Evolutionary conservation across 92 coral and sea anemone species (phyloP).

Genomic region (Zoanthus gigantus): DNA sequence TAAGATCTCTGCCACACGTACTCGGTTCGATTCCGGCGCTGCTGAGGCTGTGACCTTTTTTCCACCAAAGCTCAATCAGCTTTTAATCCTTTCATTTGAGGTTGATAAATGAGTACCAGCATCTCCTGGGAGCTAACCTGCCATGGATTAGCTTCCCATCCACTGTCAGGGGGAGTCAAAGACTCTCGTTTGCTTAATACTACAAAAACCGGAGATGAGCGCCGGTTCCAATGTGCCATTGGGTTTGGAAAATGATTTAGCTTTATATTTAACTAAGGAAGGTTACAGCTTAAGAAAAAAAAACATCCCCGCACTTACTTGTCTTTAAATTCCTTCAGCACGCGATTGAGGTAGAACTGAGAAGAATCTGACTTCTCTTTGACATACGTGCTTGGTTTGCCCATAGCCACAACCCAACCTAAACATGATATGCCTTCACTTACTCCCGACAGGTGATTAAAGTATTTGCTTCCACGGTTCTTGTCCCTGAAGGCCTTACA

Average conservation of each 20-base stretch:
- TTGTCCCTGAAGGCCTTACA: slow-evolving; percentile 62
- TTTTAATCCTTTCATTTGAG: too few relatives aligned
- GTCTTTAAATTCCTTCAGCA: slow-evolving; percentile 73
- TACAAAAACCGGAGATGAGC: too few relatives aligned
- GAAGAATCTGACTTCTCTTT: slow-evolving; percentile 76
- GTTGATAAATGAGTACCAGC: too few relatives aligned
- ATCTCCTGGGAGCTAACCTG: too few relatives aligned
- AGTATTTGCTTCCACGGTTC: slow-evolving; percentile 63
- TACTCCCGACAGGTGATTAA: slow-evolving; percentile 78
- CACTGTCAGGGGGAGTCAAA: too few relatives aligned
- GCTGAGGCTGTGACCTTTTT: too few relatives aligned
- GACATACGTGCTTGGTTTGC: slow-evolving; percentile 69
- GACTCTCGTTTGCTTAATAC: too few relatives aligned
- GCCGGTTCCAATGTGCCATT: neutral
- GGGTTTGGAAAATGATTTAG: neutral
- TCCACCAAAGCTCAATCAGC: too few relatives aligned
- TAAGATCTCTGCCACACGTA: too few relatives aligned
- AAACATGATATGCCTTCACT: slow-evolving; percentile 75
- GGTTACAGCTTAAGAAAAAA: neutral
- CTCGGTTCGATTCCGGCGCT: too few relatives aligned
- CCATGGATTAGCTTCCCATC: too few relatives aligned
- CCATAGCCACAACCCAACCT: slow-evolving; percentile 80
- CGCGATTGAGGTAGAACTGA: slow-evolving; percentile 79
- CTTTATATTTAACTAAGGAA: too few relatives aligned
- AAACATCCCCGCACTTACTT: slow-evolving; percentile 49